Base-by-base conservation (phyloP, 2,797 vertebrate genomes). In the Channa striata region DNA sequence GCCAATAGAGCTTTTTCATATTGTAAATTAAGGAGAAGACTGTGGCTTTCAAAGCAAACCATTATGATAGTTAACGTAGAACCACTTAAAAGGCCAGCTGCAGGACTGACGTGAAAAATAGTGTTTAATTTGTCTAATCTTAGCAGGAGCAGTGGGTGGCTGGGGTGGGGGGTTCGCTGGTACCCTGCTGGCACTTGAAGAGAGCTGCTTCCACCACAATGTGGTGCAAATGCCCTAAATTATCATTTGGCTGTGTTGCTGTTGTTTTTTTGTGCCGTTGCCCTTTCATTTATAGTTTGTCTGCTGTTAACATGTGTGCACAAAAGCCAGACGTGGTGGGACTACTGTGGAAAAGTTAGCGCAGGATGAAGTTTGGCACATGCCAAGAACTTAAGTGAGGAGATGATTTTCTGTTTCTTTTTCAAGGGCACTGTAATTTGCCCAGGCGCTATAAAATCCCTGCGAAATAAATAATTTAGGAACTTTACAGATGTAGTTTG, bases 61-160 rank as follows among this genome's bases (percentile, higher is more conserved):
- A 87, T 92, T 91, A 83, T 86, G 90, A 93, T 91, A 93, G 92
- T 94, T 93, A 93, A 93, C 88, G 61, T 64, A 66, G 85, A 93
- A 88, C 93, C 94, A 94, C 93, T 94, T 94, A 79, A 94, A 93
- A 93, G 91, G 82, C 81, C 92, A 92, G 92, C 93, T 91, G 92
- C 50, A 64, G 90, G 88, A 92, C 88, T 93, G 93, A 93, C 90
- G 89, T 92, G 92, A 93, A 92, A 92, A 94, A 93, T 93, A 81
- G 89, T 78, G 89, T 93, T 94, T 93, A 89, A 93, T 93, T 93
- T 92, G 91, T 93, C 93, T 94, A 94, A 94, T 94, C 92, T 94
- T 93, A 93, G 92, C 85, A 66, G 87, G 81, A 90, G 88, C 81
- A 75, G 88, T 85, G 89, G 87, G 87, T 88, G 91, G 85, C 53